Percentiles rank a stretch among this genome's conserved stretches.
phyloP scores from a whole-genome alignment of 2,113 vertebrate species.

The Semnornis frantzii region DNA sequence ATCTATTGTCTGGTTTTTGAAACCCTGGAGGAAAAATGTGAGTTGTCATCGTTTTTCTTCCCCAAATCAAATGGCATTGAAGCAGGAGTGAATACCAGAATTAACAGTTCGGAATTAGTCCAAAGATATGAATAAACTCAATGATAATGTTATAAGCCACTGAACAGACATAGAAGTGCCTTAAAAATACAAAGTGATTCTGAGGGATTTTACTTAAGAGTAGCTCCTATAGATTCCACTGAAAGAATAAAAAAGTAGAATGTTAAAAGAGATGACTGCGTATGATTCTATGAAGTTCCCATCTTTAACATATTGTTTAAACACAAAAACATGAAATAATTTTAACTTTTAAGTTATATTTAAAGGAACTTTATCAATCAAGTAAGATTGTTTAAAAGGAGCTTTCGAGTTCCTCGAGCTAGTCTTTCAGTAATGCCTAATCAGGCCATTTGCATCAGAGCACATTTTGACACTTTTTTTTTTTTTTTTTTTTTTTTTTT shows the following conservation, averaged over 20 bases:
- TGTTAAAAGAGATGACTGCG: background rate
- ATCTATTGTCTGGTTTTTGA: background rate
- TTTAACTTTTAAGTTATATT: background rate
- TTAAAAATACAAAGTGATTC: background rate
- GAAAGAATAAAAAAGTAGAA: background rate
- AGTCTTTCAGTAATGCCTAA: background rate
- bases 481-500: background rate
- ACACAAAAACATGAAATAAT: accelerated
- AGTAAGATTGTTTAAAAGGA: background rate
- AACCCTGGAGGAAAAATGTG: background rate
- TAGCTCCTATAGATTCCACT: background rate
- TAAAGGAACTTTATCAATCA: background rate
- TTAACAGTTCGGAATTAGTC: background rate
- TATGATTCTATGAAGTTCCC: too few relatives aligned
- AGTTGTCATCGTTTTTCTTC: background rate
- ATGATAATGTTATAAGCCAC: background rate
- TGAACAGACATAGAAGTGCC: background rate
- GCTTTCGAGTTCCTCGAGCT: background rate
- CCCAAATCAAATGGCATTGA: background rate
- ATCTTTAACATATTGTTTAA: background rate
- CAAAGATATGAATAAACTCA: conserved; percentile 1
- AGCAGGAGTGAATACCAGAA: background rate
- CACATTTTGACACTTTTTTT: background rate
- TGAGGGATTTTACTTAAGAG: background rate
- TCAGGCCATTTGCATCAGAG: background rate